Conservation (phyloP, 2,797 vertebrate species). For the Lycodopsis pacificus region DNA sequence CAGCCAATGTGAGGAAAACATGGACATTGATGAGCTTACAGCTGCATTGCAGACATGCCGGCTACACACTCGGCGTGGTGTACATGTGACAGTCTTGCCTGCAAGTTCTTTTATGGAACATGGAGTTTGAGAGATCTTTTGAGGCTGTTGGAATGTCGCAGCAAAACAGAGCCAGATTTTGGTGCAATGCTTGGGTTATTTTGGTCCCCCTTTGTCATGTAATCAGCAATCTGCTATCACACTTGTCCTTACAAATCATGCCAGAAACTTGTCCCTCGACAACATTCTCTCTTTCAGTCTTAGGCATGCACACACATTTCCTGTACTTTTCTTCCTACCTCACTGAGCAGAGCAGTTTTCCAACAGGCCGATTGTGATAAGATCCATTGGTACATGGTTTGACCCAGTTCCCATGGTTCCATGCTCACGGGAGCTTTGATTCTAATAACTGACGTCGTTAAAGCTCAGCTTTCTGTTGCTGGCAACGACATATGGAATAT, state of each 20-base stretch:
- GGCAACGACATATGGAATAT: conserved; percentile 25
- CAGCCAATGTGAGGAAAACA: conserved; percentile 11
- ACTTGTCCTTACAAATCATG: conserved; percentile 51
- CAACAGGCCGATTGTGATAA: conserved; percentile 71
- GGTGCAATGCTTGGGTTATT: conserved; percentile 54
- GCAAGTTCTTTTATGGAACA: conserved; percentile 22
- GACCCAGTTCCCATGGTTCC: conserved; percentile 82
- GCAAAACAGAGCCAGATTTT: conserved; percentile 57
- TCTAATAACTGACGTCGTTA: conserved; percentile 61
- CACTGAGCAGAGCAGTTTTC: conserved; percentile 62
- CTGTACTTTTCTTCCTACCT: conserved; percentile 50
- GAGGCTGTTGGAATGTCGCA: conserved; percentile 21
- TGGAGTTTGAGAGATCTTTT: conserved; percentile 31
- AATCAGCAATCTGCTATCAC: conserved; percentile 69
- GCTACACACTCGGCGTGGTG: conserved; percentile 12
- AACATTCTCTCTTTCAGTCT: conserved; percentile 21
- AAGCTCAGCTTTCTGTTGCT: conserved; percentile 39
- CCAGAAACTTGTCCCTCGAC: conserved; percentile 52
- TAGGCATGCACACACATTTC: conserved; percentile 25
- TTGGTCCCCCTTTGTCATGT: conserved; percentile 65
- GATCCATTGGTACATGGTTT: conserved; percentile 71
- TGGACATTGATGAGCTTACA: conserved; percentile 27
- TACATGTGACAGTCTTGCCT: conserved; percentile 12
- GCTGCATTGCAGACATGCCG: conserved; percentile 43
- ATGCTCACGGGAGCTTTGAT: conserved; percentile 51